Base-by-base conservation (phyloP, 2,797 vertebrate genomes). In the Characodon lateralis region DNA sequence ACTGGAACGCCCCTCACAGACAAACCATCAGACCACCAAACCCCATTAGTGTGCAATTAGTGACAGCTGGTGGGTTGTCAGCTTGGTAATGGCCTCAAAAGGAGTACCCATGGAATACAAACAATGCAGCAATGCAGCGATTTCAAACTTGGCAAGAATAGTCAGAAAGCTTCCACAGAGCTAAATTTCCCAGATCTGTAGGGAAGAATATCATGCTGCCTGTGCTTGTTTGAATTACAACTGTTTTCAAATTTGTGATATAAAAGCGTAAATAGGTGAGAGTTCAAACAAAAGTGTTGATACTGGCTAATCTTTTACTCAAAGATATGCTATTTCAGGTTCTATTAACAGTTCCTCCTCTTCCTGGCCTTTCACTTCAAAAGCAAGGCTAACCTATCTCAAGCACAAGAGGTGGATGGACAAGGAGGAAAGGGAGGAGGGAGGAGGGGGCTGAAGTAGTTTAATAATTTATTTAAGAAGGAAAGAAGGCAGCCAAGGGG, bases 401-500 rank as follows among this genome's bases (percentile, higher is more conserved):
- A 96, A 95, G 94, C 96, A 96, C 95, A 93, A 90, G 96, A 97
- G 95, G 94, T 96, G 93, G 95, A 96, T 86, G 93, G 95, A 95
- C 95, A 94, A 96, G 93, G 63, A 76, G 89, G 24, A 83, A 73
- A 41, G 83, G 48, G 93, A 94, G 91, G 92, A 92, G 92, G 95
- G 93, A 94, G 93, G 94, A 94, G 94, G 93, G 96, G 90, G 91
- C 63, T 91, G 92, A 96, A 96, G 93, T 94, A 92, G 92, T 96
- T 96, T 95, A 95, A 96, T 96, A 94, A 96, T 96, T 96, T 96
- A 96, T 96, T 96, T 95, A 95, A 93, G 92, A 94, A 93, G 96
- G 96, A 95, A 96, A 93, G 93, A 93, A 97, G 95, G 95, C 97
- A 99, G 97, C 96, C 97, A 97, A 97, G 98, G 96, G 98, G 97